Evolutionary conservation across 2,797 vertebrate genomes (phyloP).

Genomic region (Brachyalestes nurse): DNA sequence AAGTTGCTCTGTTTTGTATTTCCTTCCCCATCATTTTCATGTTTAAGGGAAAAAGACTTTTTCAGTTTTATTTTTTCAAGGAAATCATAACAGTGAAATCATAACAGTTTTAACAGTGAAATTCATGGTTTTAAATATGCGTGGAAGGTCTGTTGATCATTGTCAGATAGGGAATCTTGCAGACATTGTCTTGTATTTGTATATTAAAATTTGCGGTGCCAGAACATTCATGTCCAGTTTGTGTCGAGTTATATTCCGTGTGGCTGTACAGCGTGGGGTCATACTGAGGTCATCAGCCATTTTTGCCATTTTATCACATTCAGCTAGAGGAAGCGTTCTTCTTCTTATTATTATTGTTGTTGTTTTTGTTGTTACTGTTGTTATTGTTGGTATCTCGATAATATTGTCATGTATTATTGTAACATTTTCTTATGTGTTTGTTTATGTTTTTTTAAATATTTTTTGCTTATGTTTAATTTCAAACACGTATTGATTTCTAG

Average conservation of each 20-base stretch:
- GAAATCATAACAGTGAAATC: too few species aligned
- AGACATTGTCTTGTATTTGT: neutral
- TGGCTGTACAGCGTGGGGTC: slow-evolving; percentile 29
- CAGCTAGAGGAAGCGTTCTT: slow-evolving; percentile 27
- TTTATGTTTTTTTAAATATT: too few species aligned
- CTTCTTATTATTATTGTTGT: neutral
- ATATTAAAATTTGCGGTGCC: neutral
- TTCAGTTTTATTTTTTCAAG: neutral
- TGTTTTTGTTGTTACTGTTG: neutral
- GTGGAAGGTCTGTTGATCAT: too few species aligned
- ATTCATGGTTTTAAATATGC: too few species aligned
- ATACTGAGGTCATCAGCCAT: slow-evolving; percentile 32
- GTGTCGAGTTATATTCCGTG: neutral
- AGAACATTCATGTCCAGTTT: neutral
- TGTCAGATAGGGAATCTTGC: too few species aligned
- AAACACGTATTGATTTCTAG: neutral
- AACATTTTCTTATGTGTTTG: too few species aligned
- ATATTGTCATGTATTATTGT: too few species aligned
- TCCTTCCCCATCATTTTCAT: neutral
- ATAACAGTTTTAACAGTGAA: too few species aligned
- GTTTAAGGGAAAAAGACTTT: neutral
- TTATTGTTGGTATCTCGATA: neutral
- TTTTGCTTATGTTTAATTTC: too few species aligned
- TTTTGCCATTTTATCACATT: slow-evolving; percentile 35
- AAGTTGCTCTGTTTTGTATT: slow-evolving; percentile 41